Conservation (phyloP, 2,113 vertebrate species). For the Hyaena hyaena region DNA sequence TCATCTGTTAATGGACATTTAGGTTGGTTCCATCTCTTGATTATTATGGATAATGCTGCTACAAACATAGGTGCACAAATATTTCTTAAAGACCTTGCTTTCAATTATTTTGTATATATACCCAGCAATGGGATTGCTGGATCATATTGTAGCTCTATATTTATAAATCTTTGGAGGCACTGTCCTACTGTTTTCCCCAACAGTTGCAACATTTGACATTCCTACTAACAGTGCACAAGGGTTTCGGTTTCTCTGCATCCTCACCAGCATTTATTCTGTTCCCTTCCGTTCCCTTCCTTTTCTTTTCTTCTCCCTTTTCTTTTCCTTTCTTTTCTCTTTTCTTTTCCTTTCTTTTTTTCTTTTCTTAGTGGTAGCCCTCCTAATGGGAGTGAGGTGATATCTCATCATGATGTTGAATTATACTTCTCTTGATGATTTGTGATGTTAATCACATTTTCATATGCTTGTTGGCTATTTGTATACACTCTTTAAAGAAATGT, state of each 20-base stretch:
- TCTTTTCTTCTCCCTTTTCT: not conserved
- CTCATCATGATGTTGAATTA: not conserved
- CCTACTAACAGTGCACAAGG: not conserved
- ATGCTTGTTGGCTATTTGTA: not conserved
- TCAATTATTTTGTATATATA: not conserved
- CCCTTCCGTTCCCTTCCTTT: not conserved
- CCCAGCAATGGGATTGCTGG: not conserved
- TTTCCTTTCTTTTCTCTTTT: not conserved
- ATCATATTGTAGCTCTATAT: not conserved
- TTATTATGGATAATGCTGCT: not conserved
- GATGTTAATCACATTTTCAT: not conserved
- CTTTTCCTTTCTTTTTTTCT: not conserved
- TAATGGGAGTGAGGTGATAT: not conserved
- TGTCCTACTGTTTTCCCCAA: not conserved
- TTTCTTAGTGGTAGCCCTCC: not conserved
- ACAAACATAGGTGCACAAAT: not conserved
- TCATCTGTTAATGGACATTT: not conserved
- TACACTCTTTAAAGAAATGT: not conserved
- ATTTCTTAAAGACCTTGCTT: not conserved
- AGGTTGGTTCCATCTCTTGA: not conserved
- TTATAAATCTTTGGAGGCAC: not conserved
- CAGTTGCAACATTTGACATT: not conserved
- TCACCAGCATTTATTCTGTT: not conserved
- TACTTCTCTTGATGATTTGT: not conserved
- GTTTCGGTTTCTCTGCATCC: not conserved